A percentile compares a stretch with the other conserved stretches of the same genome.
phyloP scores from a whole-genome alignment of 2,888 invertebrate genomes.

The Heliconius erato region DNA sequence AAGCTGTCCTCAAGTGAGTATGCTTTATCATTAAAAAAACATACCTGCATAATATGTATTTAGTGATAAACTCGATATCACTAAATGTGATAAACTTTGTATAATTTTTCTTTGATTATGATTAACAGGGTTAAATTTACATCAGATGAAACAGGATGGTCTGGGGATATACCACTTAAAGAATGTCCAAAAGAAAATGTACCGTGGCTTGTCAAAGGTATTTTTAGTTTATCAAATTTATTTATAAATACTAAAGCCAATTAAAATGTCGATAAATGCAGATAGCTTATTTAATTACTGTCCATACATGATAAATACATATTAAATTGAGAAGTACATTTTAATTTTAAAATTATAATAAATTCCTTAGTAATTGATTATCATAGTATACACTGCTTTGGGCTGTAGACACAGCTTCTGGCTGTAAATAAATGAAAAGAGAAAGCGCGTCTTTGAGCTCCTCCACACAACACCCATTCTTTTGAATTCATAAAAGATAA shows the following conservation, averaged over 20 bases:
- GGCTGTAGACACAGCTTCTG: no score
- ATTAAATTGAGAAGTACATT: neutral
- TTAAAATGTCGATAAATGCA: neutral
- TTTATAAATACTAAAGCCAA: neutral
- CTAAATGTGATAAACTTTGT: no score
- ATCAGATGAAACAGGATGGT: conserved; percentile 88
- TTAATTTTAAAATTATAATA: no score
- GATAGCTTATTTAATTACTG: neutral
- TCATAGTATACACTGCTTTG: no score
- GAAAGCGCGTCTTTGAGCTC: no score
- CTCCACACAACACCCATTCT: no score
- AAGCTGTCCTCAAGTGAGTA: conserved; percentile 73
- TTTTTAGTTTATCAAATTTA: neutral
- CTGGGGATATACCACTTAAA: conserved; percentile 92
- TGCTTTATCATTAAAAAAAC: neutral
- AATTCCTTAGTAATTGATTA: no score
- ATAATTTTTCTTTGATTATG: conserved; percentile 12
- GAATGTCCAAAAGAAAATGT: conserved; percentile 89
- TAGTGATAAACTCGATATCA: no score
- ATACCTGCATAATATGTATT: neutral
- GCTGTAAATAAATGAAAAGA: no score
- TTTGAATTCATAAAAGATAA: no score
- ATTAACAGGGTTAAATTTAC: conserved; percentile 84
- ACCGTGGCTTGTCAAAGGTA: conserved; percentile 94
- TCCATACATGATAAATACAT: neutral